These are phyloP conservation scores for Acanthisitta chloris DNA, from an alignment of 2,113 vertebrate genomes.

Conservation along the genomic window DNA sequence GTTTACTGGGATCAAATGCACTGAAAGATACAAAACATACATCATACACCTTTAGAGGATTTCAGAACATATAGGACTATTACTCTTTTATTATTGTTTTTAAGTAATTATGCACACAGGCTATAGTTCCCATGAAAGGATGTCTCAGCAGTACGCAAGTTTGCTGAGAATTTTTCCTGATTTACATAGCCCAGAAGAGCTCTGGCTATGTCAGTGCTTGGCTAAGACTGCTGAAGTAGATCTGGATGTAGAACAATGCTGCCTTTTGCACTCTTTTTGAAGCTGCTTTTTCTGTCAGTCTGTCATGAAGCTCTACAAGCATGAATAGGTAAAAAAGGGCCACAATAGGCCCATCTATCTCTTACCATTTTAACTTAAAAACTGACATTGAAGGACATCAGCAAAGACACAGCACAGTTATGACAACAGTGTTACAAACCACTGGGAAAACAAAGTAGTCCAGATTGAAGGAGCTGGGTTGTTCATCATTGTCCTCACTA, in stretches of 20 bases:
- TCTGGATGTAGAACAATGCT: not conserved
- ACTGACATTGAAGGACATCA: not conserved
- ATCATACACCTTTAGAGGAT: not conserved
- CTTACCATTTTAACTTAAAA: not conserved
- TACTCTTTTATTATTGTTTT: not conserved
- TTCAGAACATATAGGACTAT: not conserved
- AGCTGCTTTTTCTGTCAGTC: not conserved
- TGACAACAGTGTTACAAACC: not conserved
- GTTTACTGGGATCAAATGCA: constrained; percentile 85
- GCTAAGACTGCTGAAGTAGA: not conserved
- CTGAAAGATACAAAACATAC: constrained; percentile 56
- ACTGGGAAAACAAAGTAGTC: not conserved
- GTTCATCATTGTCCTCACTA: not conserved
- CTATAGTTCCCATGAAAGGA: not conserved
- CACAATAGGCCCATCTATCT: not conserved
- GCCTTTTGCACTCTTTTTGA: not conserved
- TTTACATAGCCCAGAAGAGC: not conserved
- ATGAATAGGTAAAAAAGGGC: not conserved
- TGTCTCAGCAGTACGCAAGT: not conserved
- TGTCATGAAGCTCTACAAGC: not conserved
- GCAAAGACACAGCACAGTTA: not conserved
- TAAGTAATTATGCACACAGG: not conserved
- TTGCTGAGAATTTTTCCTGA: not conserved
- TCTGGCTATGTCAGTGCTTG: not conserved
- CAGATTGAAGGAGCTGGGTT: not conserved